Conservation (phyloP, 2,888 invertebrate species). For the Liodrosophila aerea region DNA sequence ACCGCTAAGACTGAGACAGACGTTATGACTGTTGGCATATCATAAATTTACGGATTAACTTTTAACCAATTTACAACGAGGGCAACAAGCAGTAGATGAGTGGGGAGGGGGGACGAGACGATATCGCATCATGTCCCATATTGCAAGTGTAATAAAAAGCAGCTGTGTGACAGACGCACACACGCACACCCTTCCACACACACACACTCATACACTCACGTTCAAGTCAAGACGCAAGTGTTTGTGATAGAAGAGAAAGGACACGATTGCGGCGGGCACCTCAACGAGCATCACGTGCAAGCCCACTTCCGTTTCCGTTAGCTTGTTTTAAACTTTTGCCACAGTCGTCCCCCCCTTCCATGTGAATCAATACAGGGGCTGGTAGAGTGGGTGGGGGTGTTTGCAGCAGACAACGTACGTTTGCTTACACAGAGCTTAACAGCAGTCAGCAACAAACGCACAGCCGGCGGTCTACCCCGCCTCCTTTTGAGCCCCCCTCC, state of each 20-base stretch:
- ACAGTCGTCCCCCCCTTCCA: not conserved
- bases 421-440: conserved; percentile 75
- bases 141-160: conserved; percentile 74
- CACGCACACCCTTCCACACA: conserved; percentile 18
- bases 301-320: conserved; percentile 73
- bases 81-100: conserved; percentile 31
- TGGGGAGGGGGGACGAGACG: conserved; percentile 11
- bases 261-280: conserved; percentile 50
- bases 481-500: conserved; percentile 14
- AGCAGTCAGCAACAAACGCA: conserved; percentile 50
- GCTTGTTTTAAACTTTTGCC: conserved; percentile 71
- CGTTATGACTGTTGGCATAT: conserved; percentile 69
- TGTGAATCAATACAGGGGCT: conserved; percentile 59
- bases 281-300: conserved; percentile 72
- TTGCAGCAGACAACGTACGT: conserved; percentile 66
- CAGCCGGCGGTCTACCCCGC: conserved; percentile 55
- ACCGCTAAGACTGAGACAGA: conserved; percentile 29
- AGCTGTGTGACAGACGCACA: conserved; percentile 52
- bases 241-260: conserved; percentile 62
- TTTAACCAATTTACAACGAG: conserved; percentile 75
- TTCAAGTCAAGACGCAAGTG: conserved; percentile 59
- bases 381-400: conserved; percentile 4
- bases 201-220: conserved; percentile 13
- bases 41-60: conserved; percentile 76
- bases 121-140: conserved; percentile 67